Evolutionary conservation across 2,113 vertebrate species (phyloP), one percentile per base, ranked within the genome.

Genomic region (Colius striatus): DNA sequence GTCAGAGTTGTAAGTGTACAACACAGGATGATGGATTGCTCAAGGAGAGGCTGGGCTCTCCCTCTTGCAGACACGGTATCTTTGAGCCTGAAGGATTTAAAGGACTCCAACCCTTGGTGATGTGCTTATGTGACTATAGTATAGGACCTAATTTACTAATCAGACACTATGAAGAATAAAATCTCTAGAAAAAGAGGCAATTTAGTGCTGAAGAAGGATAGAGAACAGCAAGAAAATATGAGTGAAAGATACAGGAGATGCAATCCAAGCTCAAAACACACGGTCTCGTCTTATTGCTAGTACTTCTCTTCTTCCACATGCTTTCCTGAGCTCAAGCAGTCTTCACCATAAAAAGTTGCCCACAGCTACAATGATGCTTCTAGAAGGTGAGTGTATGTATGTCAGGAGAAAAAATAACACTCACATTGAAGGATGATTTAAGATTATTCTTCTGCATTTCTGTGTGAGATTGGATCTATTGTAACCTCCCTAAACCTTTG

Each of bases 401-500:
- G 80, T 72, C 75, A 79, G 36, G 45, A 87, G 75, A 70, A 94
- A 96, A 93, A 87, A 96, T 25, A 89, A 89, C 93, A 65, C 74
- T 82, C 29, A 7, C 83, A 29, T 75, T 79, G 80, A 55, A 93
- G 76, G 87, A 92, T 94, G 75, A 96, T 97, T 95, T 93, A 90
- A 93, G 88, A 92, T 92, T 92, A 90, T 94, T 94, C 84, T 68
- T 71, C 76, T 83, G 41, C 48, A 71, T 78, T 95, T 92, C 89
- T 81, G 50, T 26, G 19, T 5, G 50, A 85, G 81, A 96, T 94
- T 96, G 84, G 91, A 97, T 97, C 92, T 94, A 72, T 93, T 93
- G 94, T 95, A 97, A 98, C 93, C 94, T 97, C 82, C 96, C 94
- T 57, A 93, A 95, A 97, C 94, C 95, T 97, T 97, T 96, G 96